Evolutionary conservation across 2,888 invertebrate species (phyloP).

Genomic region (Thereva nobilitata): DNA sequence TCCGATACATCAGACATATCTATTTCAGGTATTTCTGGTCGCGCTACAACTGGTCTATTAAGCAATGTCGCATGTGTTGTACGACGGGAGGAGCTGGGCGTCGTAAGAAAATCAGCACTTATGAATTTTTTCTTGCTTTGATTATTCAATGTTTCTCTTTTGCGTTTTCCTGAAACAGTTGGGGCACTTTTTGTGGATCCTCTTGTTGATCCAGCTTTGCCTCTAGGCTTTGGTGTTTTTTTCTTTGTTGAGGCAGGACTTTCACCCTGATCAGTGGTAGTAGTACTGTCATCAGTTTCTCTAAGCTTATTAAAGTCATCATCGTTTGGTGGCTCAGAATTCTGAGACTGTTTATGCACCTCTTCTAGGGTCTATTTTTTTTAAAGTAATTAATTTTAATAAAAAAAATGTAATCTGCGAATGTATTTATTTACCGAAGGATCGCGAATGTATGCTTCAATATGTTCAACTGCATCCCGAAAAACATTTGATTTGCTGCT

Average conservation of each 20-base stretch:
- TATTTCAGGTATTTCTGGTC: constrained; percentile 73
- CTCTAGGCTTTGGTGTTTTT: constrained; percentile 43
- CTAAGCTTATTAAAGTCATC: constrained; percentile 74
- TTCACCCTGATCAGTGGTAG: constrained; percentile 46
- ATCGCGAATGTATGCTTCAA: constrained; percentile 76
- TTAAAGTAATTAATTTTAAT: background rate
- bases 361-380: constrained; percentile 14
- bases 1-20: constrained; percentile 78
- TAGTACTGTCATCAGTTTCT: constrained; percentile 57
- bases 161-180: constrained; percentile 55
- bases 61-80: constrained; percentile 54
- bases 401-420: background rate
- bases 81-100: constrained; percentile 47
- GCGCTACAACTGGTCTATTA: constrained; percentile 55
- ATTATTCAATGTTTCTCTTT: constrained; percentile 61
- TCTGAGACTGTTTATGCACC: background rate
- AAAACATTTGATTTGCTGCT: constrained; percentile 75
- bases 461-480: constrained; percentile 78
- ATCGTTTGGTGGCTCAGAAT: constrained; percentile 61
- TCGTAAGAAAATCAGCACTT: constrained; percentile 40
- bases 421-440: constrained; percentile 57
- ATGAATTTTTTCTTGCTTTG: constrained; percentile 35
- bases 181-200: constrained; percentile 14
- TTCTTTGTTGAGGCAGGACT: constrained; percentile 41
- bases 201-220: constrained; percentile 44